Base-by-base conservation (phyloP, 2,113 vertebrate genomes). In the Upupa epops region DNA sequence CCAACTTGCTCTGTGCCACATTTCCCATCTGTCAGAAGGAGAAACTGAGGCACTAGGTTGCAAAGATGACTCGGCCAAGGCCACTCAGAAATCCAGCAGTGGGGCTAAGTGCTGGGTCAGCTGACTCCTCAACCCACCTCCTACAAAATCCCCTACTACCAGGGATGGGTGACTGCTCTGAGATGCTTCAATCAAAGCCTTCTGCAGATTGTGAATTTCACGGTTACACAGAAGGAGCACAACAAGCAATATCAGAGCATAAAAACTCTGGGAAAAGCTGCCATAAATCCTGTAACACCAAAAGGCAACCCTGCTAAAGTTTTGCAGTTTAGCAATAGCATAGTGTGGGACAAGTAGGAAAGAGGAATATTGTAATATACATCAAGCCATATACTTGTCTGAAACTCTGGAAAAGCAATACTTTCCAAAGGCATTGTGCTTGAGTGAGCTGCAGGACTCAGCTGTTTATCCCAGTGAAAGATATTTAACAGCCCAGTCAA, bases 391-490 rank as follows among this genome's bases (percentile, higher is more conserved):
- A 17, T 91, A 98, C 98, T 98, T 98, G 97, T 98, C 98, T 98
- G 98, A 92, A 81, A 85, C 93, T 48, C 95, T 49, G 88, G 96
- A 32, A 97, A 91, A 94, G 96, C 96, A 3, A 96, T 94, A 86
- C 97, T 95, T 73, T 97, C 96, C 96, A 97, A 78, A 75, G 96
- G 96, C 96, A 97, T 97, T 75, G 97, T 96, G 64, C 96, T 58
- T 96, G 96, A 94, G 95, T 97, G 97, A 98, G 98, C 97, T 86
- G 72, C 29, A 96, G 96, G 18, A 94, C 97, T 93, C 96, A 95
- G 97, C 97, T 98, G 97, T 97, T 98, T 97, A 96, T 96, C 92
- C 92, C 74, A 90, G 96, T 97, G 92, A 97, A 97, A 97, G 96
- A 97, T 96, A 90, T 96, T 97, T 95, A 96, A 95, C 92, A 91